Evolutionary conservation across 2,797 vertebrate species (phyloP).

Genomic region (Schizopygopsis pylzovi): DNA sequence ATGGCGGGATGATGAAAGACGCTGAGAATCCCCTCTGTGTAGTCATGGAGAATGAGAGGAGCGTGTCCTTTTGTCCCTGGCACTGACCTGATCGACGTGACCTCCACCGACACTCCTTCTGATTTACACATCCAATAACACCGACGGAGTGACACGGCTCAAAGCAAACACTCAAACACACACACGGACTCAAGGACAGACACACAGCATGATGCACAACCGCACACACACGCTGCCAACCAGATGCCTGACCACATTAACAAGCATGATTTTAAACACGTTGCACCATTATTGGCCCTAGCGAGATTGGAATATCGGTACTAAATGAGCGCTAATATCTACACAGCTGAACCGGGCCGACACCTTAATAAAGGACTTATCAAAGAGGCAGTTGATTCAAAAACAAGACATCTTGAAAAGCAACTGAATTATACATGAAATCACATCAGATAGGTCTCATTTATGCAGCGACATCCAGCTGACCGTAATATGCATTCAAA

Average conservation of each 20-base stretch:
- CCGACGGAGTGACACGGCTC: not conserved
- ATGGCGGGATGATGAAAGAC: slow-evolving; percentile 75
- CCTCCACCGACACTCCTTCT: slow-evolving; percentile 27
- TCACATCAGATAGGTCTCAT: slow-evolving; percentile 36
- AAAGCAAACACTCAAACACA: slow-evolving; percentile 21
- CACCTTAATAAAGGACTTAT: slow-evolving; percentile 39
- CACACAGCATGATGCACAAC: not conserved
- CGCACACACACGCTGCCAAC: slow-evolving; percentile 27
- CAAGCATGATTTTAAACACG: slow-evolving; percentile 26
- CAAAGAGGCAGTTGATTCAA: slow-evolving; percentile 12
- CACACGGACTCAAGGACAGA: slow-evolving; percentile 23
- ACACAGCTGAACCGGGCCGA: slow-evolving; percentile 36
- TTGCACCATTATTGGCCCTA: slow-evolving; percentile 23
- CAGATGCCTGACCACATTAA: slow-evolving; percentile 55
- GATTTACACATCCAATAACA: slow-evolving; percentile 47
- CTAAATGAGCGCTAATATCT: slow-evolving; percentile 45
- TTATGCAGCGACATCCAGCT: slow-evolving; percentile 39
- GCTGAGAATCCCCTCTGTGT: slow-evolving; percentile 56
- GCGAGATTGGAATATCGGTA: slow-evolving; percentile 10
- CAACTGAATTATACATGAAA: slow-evolving; percentile 42
- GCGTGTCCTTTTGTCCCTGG: slow-evolving; percentile 45
- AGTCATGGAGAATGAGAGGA: slow-evolving; percentile 53
- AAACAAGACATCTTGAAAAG: slow-evolving; percentile 31
- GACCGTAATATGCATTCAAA: slow-evolving; percentile 56
- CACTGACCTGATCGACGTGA: slow-evolving; percentile 34